Base-by-base conservation (phyloP, 2,113 vertebrate genomes). In the Microcebus jonahi region DNA sequence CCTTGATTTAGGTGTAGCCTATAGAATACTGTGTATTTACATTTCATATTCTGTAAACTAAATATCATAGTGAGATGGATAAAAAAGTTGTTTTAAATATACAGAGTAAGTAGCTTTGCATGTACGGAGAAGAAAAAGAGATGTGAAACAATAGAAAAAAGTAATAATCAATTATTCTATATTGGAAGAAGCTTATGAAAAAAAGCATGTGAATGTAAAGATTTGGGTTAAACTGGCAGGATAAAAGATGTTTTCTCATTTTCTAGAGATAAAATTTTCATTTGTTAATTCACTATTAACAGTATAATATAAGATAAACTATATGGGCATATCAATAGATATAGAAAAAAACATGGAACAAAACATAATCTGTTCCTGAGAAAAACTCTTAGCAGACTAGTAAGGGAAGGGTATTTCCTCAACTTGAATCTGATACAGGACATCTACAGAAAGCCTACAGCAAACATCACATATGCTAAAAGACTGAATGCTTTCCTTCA, bases 1-100 rank as follows among this genome's bases (percentile, higher is more conserved):
- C 6, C 39, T n/a, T 85, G n/a, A 81, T 67, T 82, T 70, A 87
- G 50, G 36, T 75, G 3, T 31, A 89, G n/a, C 15, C 31, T 71
- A 67, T 55, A 92, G 31, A 90, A 25, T 39, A 76, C 23, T 48
- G 71, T 57, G 20, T n/a, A 92, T 65, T 91, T 96, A 70, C 12
- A 80, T 92, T 95, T 96, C 42, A 73, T 67, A 77, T 91, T 83
- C 70, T 89, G 9, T 75, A 63, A 55, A 59, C 23, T 73, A 92
- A 90, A 59, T 59, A 85, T 45, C 67, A 68, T 11, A 34, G 39
- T 25, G 39, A 75, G 14, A 82, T 27, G 13, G 8, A 88, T 71
- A 36, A n/a, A 96, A 96, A 79, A 20, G 5, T 57, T 94, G 34
- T 8, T 50, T 90, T 92, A 81, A 88, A 80, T 18, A n/a, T 45